Base-by-base conservation (phyloP, 2,888 invertebrate genomes). In the Cenopis cana region DNA sequence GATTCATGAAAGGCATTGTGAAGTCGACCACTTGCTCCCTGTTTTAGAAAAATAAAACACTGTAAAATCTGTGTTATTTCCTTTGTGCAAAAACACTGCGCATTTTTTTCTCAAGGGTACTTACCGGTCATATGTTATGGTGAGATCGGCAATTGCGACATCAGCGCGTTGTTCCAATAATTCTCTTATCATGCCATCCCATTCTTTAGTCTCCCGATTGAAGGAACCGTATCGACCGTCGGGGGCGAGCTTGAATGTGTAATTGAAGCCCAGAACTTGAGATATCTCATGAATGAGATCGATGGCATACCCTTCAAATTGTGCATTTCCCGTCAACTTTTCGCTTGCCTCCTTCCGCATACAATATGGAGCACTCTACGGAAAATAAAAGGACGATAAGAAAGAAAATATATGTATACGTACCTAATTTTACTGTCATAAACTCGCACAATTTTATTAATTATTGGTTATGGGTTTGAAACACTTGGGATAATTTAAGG, bases 1-100 rank as follows among this genome's bases (percentile, higher is more conserved):
- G 94, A 89, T 98, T 99, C 98, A 99, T 99, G 89, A 99, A 99
- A 0, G 99, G 99, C 95, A 99, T 99, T 29, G 99, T 99, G 89
- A 99, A 99, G 92, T 99, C 99, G 1, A 99, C 98, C 68, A 93
- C 91, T 90, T 94, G 94, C 79, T 94, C 94, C 82, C 93, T 93
- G 84, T 76, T 73, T 68, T 70, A 72, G 74, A 73, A 62, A 78
- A 78, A 77, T 11, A 41, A 66, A 46, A 18, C 29, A 29, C 29
- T 56, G 55, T 56, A 46, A 18, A 55, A 29, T 56, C 18, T 56
- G 46, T 41, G 46, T 46, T n/a, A 33, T 46, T 46, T 41, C 33
- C 29, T 62, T 46, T 66, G 41, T 66, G 29, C 55, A 10, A 67
- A 61, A 61, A 61, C 6, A 46, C 56, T 10, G 17, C 12, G 29